Base-by-base conservation (phyloP, 2,888 invertebrate genomes). In the Aleiodes leptofemur region DNA sequence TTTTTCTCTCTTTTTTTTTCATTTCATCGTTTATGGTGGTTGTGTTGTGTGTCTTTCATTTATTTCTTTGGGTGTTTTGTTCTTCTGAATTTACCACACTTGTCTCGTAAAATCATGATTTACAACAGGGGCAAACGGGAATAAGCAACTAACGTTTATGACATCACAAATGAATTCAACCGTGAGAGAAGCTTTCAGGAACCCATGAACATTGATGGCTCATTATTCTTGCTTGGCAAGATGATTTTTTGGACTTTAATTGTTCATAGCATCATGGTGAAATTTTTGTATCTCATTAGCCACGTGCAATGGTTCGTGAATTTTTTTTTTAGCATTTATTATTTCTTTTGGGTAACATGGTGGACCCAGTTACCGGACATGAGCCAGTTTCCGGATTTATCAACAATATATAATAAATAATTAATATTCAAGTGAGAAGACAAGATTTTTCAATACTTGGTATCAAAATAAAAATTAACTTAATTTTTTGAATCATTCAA, bases 31-130 rank as follows among this genome's bases (percentile, higher is more conserved):
- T 43, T 1, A 43, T 43, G 43, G 43, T 43, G 43, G 4, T 43
- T 43, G 43, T 43, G 23, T 23, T 43, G 23, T 23, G 23, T 23
- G 43, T 43, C 43, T 43, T 43, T 43, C 43, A 43, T 57, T 23
- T 23, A 13, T 23, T 23, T 31, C 29, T 23, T 57, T 57, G 11
- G 29, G 57, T 23, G 31, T 16, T 29, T 13, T 29, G 29, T 57
- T 29, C 57, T 29, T 31, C 57, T 11, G 7, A 57, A 29, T 57
- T 29, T 5, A 29, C 31, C 16, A 29, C 57, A 57, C 57, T 23
- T 9, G 23, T 14, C 57, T 57, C 57, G 57, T 57, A 57, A 57
- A 57, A 57, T 29, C 29, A 13, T 57, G 31, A 57, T 57, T 57
- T 57, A 57, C 57, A 29, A 31, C 57, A 43, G 43, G 43, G 11